Evolutionary conservation across 2,797 vertebrate species (phyloP), one percentile per base, ranked within the genome.

Genomic region (Kryptopterus vitreolus): DNA sequence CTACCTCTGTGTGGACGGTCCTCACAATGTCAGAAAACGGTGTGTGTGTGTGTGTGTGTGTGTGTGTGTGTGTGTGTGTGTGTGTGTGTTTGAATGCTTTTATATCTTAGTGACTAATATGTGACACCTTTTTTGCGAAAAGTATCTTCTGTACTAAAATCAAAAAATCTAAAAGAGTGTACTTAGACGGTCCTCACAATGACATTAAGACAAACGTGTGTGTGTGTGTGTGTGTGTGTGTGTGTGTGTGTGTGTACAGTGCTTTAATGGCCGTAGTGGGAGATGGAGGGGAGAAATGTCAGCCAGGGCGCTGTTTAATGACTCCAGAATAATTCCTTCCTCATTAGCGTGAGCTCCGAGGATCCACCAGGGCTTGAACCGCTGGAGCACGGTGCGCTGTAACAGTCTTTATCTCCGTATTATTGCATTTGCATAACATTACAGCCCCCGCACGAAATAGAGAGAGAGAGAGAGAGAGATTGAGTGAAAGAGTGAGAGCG

Each of bases 371-470:
- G 91, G 91, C 93, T 91, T 93, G 90, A 94, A 93, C 94, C 89
- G 88, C 80, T 90, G 91, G 91, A 91, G 91, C 86, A 88, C 86
- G 85, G 83, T 90, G 86, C 86, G 82, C 89, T 86, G 91, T 90
- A 91, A 90, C 92, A 90, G 89, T 92, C 93, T 94, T 94, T 93
- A 94, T 93, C 93, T 93, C 92, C 90, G 90, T 93, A 94, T 94
- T 94, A 95, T 93, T 90, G 90, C 94, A 94, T 94, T 94, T 94
- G 93, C 93, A 94, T 94, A 94, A 91, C 90, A 94, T 94, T 93
- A 93, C 83, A 31, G 82, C 89, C 71, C 81, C 88, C 89, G 88
- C 88, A 86, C 88, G 88, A 92, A 90, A 92, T 90, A 43, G 22
- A 15, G 48, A 22, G 63, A 66, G 38, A 46, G 63, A 38, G 31